Base-by-base conservation (phyloP, 2,888 invertebrate species). In the Platypus cylindrus region DNA sequence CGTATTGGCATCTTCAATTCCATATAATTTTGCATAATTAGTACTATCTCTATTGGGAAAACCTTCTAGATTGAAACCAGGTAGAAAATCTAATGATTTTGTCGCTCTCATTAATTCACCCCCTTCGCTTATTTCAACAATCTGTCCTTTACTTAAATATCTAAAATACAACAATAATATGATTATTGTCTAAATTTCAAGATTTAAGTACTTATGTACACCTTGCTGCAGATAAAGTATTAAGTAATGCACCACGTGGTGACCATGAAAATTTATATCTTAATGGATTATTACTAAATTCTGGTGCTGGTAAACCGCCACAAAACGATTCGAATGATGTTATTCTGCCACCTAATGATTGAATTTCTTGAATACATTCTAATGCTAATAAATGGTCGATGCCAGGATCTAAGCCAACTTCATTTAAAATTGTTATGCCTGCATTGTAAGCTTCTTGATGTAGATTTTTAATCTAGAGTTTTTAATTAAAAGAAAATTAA, bases 221-320 rank as follows among this genome's bases (percentile, higher is more conserved):
- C 63, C 81, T 87, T 4, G 98, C 97, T 3, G 80, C 77, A 7
- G 86, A 79, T 25, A 94, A 67, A 0, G 93, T 87, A 51, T 94
- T 97, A 8, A 90, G 66, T 2, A 98, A 66, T 1, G 90, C 94
- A 5, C 90, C 94, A 23, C 86, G 73, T 1, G 98, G 98, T 33
- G 86, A 93, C 98, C 98, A 98, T 9, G 91, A 94, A 62, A 91
- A 93, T 57, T 91, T 91, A 61, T 91, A 91, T 18, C 89, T 66
- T 17, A 89, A 55, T 1, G 89, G 78, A 59, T 97, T 94, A 55
- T 85, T 80, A 3, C 95, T 94, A 56, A 78, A 81, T 62, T 98
- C 97, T 0, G 98, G 97, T 0, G 97, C 95, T 0, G 98, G 98
- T 16, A 99, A 64, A 37, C 98, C 85, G 44, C 98, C 98, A 53